Base-by-base conservation (phyloP, 2,888 invertebrate species). In the Eilema caniola region DNA sequence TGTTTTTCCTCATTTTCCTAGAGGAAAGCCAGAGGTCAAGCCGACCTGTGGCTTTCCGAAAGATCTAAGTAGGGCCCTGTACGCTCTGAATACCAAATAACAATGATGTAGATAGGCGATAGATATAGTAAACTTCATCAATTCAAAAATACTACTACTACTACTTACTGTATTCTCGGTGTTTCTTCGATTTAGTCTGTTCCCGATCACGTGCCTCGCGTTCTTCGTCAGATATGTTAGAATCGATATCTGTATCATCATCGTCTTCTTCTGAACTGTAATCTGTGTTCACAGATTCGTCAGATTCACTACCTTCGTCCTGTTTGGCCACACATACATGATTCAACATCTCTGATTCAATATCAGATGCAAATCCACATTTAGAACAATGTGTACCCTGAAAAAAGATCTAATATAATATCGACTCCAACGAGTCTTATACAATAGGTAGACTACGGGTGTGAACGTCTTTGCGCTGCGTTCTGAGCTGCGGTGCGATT, bases 161-260 rank as follows among this genome's bases (percentile, higher is more conserved):
- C 14, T 20, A 61, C 67, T 68, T 66, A 71, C 71, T 64, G 2
- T 60, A 57, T 1, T 81, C 70, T 69, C 75, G 61, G 66, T 81
- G 61, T 20, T 67, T 66, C 24, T 66, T 70, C 20, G 66, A 62
- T 25, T 62, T 69, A 7, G 60, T 60, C 53, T 16, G 14, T 47
- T 70, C 41, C 8, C 66, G 31, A 31, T 82, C 72, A 0, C 69
- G 60, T 10, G 75, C 80, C 60, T 80, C 78, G 10, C 33, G 64
- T 57, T 91, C 89, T 23, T 89, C 86, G 5, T 86, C 87, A 0
- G 91, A 92, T 2, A 87, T 28, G 24, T 86, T 81, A 0, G 89
- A 89, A 65, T 92, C 90, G 0, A 88, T 79, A 1, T 86, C 87
- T 3, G 85, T 80, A 20, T 84, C 85, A 12, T 69, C 73, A 2